Evolutionary conservation across 1,140 invertebrate species (phyloP), one percentile per base, ranked within the genome.

Genomic region (Ruditapes philippinarum): DNA sequence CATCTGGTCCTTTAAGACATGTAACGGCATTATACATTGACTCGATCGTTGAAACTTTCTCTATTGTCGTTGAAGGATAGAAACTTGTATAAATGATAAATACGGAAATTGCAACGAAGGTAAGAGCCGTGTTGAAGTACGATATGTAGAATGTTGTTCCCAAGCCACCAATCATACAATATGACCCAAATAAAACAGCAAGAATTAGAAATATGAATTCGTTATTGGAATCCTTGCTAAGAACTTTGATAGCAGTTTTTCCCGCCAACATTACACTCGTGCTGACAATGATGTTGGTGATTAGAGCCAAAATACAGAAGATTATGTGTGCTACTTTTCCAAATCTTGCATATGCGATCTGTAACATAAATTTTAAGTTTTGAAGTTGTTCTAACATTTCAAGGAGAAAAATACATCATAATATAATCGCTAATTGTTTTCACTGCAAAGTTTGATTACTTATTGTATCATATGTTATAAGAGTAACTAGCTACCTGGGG

Each of bases 61-160:
- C 33, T 36, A 42, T 80, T 9, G 60, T 65, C 5, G 79, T 83
- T 12, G 74, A 84, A 14, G 84, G 89, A 51, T 86, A 78, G 70
- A 90, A 93, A 36, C 76, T 83, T 14, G 92, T 76, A 40, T 90
- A 81, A 9, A 93, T 76, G 17, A 92, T 92, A 79, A 93, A 93
- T 0, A 91, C 80, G 0, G 92, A 49, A 14, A 96, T 90, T 11
- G 94, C 74, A 22, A 94, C 68, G 65, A 95, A 95, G 33, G 96
- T 95, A 87, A 96, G 76, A 62, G 91, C 93, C 0, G 95, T 93
- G 88, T 95, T 96, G 92, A 95, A 95, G 91, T 96, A 96, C 33
- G 95, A 96, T 11, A 96, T 95, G 89, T 96, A 96, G 79, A 96
- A 96, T 0, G 95, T 95, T 5, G 95, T 95, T 5, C 95, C 95